Base-by-base conservation (phyloP, 2,797 vertebrate genomes). In the Pangasius mekongensis region DNA sequence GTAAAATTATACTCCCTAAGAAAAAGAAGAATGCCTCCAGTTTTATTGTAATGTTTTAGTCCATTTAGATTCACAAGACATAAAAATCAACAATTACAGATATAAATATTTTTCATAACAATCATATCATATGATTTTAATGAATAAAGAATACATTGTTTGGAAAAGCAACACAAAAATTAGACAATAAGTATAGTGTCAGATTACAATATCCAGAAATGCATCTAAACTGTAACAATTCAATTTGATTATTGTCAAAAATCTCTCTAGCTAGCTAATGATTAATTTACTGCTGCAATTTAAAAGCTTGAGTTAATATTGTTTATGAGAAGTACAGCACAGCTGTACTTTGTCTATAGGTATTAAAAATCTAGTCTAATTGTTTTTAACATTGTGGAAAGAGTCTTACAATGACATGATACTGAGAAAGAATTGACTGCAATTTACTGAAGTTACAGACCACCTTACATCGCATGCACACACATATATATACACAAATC, bases 11-110 rank as follows among this genome's bases (percentile, higher is more conserved):
- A 64, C 67, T 52, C 52, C 18, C 56, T 67, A 82, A 77, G 52
- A 83, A 43, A 71, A 82, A 77, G 18, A 80, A 87, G 49, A 87
- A 83, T 81, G 60, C 4, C 22, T 49, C 76, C 83, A 87, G 89
- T 71, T 85, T 36, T 47, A 8, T 66, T 66, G 56, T 2, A 82
- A 39, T 83, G 52, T 73, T 27, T 74, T 83, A 73, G 49, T 73
- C 36, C 36, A 39, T 43, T 58, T 60, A 22, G 24, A 14, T 81
- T 58, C 10, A 39, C 24, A 60, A 58, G 49, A 60, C 52, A 73
- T 27, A 16, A 66, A 52, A 86, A 39, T 56, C 47, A 33, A 56
- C 18, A 76, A 76, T 76, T 56, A 22, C 10, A 56, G n/a, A 20
- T 78, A 58, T 33, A 36, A 58, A 58, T 58, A 58, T 33, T 80